Evolutionary conservation across 1,140 invertebrate genomes (phyloP), one percentile per base, ranked within the genome.

Genomic region (Trachelipus rathkii): DNA sequence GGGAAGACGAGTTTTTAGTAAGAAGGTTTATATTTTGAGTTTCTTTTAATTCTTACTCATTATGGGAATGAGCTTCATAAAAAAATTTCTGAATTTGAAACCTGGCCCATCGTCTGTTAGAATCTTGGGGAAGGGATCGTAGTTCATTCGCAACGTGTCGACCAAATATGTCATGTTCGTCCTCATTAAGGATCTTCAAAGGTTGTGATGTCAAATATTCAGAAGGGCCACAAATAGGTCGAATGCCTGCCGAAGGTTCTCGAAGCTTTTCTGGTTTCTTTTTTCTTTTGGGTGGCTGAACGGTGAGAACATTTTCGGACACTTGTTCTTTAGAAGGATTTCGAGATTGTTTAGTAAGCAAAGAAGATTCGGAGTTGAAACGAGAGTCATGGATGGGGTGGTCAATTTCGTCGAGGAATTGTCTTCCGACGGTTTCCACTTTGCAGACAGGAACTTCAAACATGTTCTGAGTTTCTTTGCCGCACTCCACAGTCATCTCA

Each of bases 31-130:
- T 33, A 33, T 33, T 33, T 33, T 33, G n/a, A n/a, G n/a, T 33
- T 33, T 33, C 6, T 33, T 33, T 33, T 3, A 33, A 33, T 33
- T 33, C 33, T 6, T 33, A 33, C 1, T 33, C 33, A 33, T 33
- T 33, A 33, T 33, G 33, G 8, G 50, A 60, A 60, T 60, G 50
- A 60, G 50, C 50, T 8, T 60, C 50, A 60, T 15, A 60, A 2
- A 60, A 19, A 60, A 60, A 2, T 60, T 60, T 60, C 50, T 60
- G 50, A 19, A 60, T 60, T 60, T 60, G 50, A 60, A 60, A 60
- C 19, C 50, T 60, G 11, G 50, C 50, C 50, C 50, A 60, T 13
- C 50, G 50, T 60, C 50, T 60, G 50, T 60, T 60, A 3, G 19
- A 13, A 19, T 60, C 50, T 13, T 60, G 1, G 8, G 50, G 50